Base-by-base conservation (phyloP, 2,113 vertebrate species). In the Misgurnus anguillicaudatus region DNA sequence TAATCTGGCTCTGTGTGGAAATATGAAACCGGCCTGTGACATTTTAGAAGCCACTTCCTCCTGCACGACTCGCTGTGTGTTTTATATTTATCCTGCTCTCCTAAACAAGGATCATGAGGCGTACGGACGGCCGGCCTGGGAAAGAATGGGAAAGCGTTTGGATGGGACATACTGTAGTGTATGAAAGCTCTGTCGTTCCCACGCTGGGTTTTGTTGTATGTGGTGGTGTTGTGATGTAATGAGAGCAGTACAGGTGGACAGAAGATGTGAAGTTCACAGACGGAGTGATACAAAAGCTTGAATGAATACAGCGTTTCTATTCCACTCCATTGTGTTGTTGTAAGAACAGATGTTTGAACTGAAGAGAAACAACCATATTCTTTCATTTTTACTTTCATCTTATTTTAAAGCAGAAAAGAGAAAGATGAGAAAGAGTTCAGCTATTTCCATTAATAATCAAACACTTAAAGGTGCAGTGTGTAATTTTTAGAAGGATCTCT, bases 21-120 rank as follows among this genome's bases (percentile, higher is more conserved):
- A 83, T 36, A 74, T 75, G 79, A 74, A 77, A 67, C 76, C 65
- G n/a, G 21, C 31, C 48, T 72, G 58, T 86, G 64, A 80, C 51
- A 83, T 78, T 75, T 81, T 14, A 79, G 31, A 58, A 53, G 71
- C 8, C 58, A 57, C 58, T 78, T 75, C 77, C 53, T 76, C 73
- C 79, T 74, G 10, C 42, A 57, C 53, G 66, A n/a, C 13, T 1
- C 21, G 21, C 16, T 53, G 21, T 53, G 48, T 60, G 81, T 78
- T 85, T 79, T 89, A 88, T 90, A 89, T 90, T 90, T 90, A 90
- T 72, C 16, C 51, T 63, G 39, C 81, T 77, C 79, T 67, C 90
- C 90, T 92, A 90, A n/a, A 91, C 90, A 92, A 90, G 91, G 90
- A 70, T 78, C 3, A 6, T 68, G 65, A 62, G 75, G 41, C 38